phyloP scores from a whole-genome alignment of 2,113 vertebrate species.

The Pterocles gutturalis region DNA sequence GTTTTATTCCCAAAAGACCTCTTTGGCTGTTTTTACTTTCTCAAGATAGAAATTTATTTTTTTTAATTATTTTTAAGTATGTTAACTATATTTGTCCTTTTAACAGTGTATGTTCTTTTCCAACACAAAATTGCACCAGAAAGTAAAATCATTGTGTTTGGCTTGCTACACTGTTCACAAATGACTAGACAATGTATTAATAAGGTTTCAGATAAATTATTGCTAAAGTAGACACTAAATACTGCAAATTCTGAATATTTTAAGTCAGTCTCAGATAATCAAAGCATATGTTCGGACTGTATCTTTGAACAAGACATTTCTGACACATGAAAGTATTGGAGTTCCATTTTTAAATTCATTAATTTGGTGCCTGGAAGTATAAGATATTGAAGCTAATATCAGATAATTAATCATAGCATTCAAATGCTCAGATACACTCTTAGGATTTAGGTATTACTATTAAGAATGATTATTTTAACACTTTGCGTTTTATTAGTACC shows the following conservation, averaged over 20 bases:
- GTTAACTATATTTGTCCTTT: background rate
- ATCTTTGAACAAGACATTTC: background rate
- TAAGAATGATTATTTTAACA: constrained; percentile 57
- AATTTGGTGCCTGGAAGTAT: background rate
- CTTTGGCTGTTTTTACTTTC: background rate
- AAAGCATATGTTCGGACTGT: background rate
- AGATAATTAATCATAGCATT: background rate
- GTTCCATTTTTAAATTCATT: background rate
- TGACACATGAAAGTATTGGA: background rate
- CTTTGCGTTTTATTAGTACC: constrained; percentile 86
- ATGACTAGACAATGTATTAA: background rate
- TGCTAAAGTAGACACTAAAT: background rate
- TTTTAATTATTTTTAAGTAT: background rate
- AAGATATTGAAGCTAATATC: background rate
- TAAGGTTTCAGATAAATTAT: background rate
- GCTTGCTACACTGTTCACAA: background rate
- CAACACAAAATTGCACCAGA: background rate
- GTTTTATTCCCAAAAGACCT: background rate
- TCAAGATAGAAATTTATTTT: background rate
- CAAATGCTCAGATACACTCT: constrained; percentile 9
- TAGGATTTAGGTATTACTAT: background rate
- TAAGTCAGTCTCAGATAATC: background rate
- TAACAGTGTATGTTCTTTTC: background rate
- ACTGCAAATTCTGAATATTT: background rate
- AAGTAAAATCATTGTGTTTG: background rate